These are phyloP conservation scores for Dipodomys ordii DNA, from an alignment of 2,113 vertebrate genomes.

Conservation along the genomic window DNA sequence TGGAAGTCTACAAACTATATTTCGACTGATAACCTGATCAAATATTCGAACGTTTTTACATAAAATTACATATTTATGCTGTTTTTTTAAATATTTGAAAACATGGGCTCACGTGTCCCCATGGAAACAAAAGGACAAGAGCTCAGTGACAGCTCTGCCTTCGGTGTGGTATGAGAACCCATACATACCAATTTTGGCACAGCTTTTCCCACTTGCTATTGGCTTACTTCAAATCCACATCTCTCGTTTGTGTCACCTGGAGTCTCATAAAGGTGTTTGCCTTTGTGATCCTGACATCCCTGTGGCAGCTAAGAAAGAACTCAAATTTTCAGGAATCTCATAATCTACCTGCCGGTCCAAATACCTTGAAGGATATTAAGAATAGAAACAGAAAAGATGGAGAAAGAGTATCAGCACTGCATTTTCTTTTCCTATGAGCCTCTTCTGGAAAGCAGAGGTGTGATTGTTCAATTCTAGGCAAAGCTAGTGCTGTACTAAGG, in stretches of 20 bases:
- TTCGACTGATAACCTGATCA: background rate
- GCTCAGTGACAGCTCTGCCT: background rate
- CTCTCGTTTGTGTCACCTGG: background rate
- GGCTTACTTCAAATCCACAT: background rate
- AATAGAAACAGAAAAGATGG: background rate
- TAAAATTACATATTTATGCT: background rate
- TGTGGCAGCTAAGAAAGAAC: background rate
- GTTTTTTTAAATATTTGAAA: background rate
- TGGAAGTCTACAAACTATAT: background rate
- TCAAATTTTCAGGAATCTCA: background rate
- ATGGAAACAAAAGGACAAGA: background rate
- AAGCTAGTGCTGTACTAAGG: background rate
- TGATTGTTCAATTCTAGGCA: background rate
- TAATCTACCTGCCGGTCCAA: background rate
- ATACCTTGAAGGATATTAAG: background rate
- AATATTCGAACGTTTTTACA: background rate
- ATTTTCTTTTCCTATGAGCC: slow-evolving; percentile 3
- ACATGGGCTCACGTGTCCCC: background rate
- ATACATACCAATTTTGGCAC: background rate
- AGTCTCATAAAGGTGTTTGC: background rate
- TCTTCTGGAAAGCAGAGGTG: background rate
- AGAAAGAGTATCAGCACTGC: background rate
- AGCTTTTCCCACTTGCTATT: background rate
- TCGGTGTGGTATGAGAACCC: background rate
- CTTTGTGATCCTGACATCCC: background rate